These are phyloP conservation scores for Phrynocephalus guinanensis DNA, from an alignment of 2,797 vertebrate species.

Conservation along the genomic window DNA sequence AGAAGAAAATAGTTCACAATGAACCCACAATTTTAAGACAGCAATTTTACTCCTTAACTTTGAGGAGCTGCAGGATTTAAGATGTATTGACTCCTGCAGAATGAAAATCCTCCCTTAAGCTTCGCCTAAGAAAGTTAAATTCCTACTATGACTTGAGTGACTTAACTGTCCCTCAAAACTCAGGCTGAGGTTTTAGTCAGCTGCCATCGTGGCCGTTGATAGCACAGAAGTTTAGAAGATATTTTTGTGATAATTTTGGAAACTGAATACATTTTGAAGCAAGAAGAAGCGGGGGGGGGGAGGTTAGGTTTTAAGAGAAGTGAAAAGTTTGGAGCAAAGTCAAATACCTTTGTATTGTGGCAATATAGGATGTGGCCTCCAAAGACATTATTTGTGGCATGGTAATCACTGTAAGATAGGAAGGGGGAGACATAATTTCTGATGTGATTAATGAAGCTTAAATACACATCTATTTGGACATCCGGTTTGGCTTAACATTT, in stretches of 20 bases:
- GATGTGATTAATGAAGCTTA: not conserved
- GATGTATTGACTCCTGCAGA: slow-evolving; percentile 13
- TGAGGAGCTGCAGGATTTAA: not conserved
- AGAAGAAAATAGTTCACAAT: slow-evolving; percentile 28
- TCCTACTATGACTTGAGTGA: slow-evolving; percentile 47
- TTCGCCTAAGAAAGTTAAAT: slow-evolving; percentile 50
- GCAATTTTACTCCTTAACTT: slow-evolving; percentile 45
- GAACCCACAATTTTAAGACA: slow-evolving; percentile 15
- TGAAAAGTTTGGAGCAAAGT: slow-evolving; percentile 49
- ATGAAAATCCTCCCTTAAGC: slow-evolving; percentile 38
- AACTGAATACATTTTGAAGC: slow-evolving; percentile 66
- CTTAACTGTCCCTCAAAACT: slow-evolving; percentile 56
- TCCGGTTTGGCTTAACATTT: not conserved
- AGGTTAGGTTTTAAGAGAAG: not conserved
- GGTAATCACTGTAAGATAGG: not conserved
- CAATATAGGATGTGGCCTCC: slow-evolving; percentile 58
- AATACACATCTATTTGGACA: not conserved
- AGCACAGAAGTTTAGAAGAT: slow-evolving; percentile 52
- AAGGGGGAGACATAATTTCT: slow-evolving; percentile 1
- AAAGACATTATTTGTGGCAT: slow-evolving; percentile 53
- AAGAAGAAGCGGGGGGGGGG: slow-evolving; percentile 43
- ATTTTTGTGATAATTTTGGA: slow-evolving; percentile 50
- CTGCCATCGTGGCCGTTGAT: slow-evolving; percentile 35
- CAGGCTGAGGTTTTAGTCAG: slow-evolving; percentile 51
- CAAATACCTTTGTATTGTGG: slow-evolving; percentile 57